These are phyloP conservation scores for Apteryx owenii DNA, from an alignment of 2,113 vertebrate genomes.

Conservation along the genomic window DNA sequence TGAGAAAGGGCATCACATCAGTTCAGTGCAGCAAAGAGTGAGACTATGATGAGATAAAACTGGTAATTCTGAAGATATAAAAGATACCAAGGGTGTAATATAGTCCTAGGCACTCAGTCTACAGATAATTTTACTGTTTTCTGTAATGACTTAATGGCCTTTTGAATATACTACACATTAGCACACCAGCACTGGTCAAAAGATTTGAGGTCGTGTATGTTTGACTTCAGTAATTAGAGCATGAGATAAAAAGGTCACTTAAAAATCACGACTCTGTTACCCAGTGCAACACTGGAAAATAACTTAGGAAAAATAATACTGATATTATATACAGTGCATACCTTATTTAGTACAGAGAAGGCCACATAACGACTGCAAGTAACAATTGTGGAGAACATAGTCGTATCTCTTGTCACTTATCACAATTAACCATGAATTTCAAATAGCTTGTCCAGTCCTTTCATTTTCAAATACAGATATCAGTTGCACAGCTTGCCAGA, in stretches of 20 bases:
- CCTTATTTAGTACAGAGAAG: background rate
- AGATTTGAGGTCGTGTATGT: background rate
- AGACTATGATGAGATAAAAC: background rate
- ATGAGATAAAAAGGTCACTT: background rate
- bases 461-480: background rate
- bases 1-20: background rate
- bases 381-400: background rate
- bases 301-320: background rate
- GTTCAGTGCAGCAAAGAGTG: background rate
- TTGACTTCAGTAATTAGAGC: background rate
- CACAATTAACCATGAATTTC: background rate
- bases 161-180: background rate
- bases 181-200: background rate
- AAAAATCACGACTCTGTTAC: background rate
- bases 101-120: background rate
- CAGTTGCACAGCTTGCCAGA: background rate
- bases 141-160: background rate
- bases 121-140: background rate
- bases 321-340: background rate
- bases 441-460: background rate
- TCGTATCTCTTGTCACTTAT: background rate
- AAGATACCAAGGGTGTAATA: background rate
- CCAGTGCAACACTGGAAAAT: background rate
- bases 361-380: background rate
- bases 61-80: background rate